phyloP scores from a whole-genome alignment of 2,888 invertebrate genomes.

The Tetanocera ferruginea region DNA sequence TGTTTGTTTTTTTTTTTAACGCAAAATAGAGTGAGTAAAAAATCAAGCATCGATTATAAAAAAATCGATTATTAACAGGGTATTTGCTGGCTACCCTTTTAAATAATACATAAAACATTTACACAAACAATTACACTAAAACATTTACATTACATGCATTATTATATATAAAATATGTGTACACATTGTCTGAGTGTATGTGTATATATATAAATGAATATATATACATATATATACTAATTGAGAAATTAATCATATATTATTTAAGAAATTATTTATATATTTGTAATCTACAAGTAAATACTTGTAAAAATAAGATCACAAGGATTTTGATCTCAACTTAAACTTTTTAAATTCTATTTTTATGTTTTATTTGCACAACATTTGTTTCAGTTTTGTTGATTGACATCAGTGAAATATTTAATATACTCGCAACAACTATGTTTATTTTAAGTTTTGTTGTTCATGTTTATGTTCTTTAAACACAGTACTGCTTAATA shows the following conservation, averaged over 20 bases:
- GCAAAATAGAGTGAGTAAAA: too few species aligned
- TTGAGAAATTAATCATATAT: too few species aligned
- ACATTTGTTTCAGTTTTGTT: neutral
- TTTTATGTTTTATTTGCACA: neutral
- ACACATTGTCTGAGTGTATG: too few species aligned
- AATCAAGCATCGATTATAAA: neutral
- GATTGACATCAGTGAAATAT: neutral
- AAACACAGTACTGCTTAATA: too few species aligned
- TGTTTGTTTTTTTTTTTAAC: too few species aligned
- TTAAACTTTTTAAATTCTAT: neutral
- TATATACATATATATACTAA: too few species aligned
- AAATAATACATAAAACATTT: neutral
- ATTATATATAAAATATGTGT: neutral
- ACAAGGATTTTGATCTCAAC: neutral
- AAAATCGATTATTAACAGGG: neutral
- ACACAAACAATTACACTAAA: too few species aligned
- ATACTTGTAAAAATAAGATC: neutral
- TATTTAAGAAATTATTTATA: too few species aligned
- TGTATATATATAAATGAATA: too few species aligned
- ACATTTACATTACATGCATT: too few species aligned
- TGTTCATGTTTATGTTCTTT: too few species aligned
- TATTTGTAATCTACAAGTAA: too few species aligned
- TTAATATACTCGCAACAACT: neutral
- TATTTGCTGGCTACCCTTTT: neutral
- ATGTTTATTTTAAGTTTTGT: neutral